These are phyloP conservation scores for Leptobrachium leishanense DNA, from an alignment of 2,113 vertebrate genomes.

Conservation along the genomic window DNA sequence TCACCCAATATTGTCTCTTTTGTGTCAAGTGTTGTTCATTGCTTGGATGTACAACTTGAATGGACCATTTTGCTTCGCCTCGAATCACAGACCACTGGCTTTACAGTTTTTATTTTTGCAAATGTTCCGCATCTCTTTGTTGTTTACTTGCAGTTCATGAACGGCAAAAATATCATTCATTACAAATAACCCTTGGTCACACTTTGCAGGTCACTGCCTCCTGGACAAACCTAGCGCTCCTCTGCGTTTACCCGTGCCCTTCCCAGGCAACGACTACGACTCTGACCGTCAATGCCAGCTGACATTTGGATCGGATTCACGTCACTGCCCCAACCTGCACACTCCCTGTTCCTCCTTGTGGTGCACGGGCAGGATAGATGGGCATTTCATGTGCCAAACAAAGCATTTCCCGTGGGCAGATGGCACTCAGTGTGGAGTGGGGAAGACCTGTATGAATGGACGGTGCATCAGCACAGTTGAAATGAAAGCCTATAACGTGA, in stretches of 20 bases:
- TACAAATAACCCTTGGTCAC: not conserved
- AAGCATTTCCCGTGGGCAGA: constrained; percentile 73
- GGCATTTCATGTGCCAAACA: constrained; percentile 69
- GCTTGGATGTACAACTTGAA: too few species aligned
- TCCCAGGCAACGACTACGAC: constrained; percentile 65
- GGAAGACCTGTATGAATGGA: constrained; percentile 65
- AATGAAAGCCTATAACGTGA: constrained; percentile 62
- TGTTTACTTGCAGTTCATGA: too few species aligned
- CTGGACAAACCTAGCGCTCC: constrained; percentile 65
- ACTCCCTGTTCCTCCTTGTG: constrained; percentile 65
- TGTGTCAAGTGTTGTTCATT: not conserved
- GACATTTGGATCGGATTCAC: constrained; percentile 64
- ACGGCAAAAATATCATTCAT: too few species aligned
- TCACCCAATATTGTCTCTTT: too few species aligned
- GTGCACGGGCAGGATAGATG: constrained; percentile 64
- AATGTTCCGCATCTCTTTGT: too few species aligned
- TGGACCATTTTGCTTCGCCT: too few species aligned
- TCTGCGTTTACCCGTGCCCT: constrained; percentile 60
- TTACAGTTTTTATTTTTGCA: too few species aligned
- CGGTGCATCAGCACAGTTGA: constrained; percentile 57
- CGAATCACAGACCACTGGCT: too few species aligned
- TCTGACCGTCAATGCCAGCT: constrained; percentile 68
- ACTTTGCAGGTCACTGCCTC: constrained; percentile 66
- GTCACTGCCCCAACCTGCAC: constrained; percentile 63
- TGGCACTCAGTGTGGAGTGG: constrained; percentile 59